phyloP scores from a whole-genome alignment of 2,888 invertebrate species.

The Bruchidius siliquastri region DNA sequence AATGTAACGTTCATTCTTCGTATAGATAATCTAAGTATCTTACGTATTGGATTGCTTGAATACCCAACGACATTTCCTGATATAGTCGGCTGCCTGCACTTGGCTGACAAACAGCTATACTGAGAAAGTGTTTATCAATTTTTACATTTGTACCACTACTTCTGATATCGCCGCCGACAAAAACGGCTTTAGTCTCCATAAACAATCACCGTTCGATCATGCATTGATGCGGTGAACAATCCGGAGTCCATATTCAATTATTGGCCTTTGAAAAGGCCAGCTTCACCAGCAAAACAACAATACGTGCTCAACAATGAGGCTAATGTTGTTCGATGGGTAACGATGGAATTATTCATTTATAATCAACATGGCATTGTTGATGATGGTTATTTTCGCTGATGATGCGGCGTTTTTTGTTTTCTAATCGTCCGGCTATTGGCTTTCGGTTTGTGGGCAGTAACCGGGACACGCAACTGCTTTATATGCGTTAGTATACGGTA shows the following conservation, averaged over 20 bases:
- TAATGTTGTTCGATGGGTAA: constrained; percentile 38
- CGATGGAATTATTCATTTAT: constrained; percentile 36
- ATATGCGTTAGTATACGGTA: no score
- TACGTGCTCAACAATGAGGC: constrained; percentile 32
- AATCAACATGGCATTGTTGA: constrained; percentile 34
- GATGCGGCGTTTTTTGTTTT: constrained; percentile 28
- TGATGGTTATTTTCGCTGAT: constrained; percentile 36
- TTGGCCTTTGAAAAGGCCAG: not conserved
- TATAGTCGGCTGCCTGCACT: no score
- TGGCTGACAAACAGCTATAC: no score
- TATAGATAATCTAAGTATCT: no score
- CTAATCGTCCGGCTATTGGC: constrained; percentile 7
- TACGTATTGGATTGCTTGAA: no score
- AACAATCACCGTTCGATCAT: not conserved
- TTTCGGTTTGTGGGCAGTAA: not conserved
- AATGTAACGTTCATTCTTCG: no score
- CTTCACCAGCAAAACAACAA: constrained; percentile 19
- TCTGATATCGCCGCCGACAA: not conserved
- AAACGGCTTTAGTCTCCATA: not conserved
- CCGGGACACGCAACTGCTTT: no score
- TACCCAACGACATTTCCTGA: no score
- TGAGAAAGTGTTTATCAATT: not conserved
- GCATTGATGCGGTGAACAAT: not conserved
- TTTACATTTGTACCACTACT: not conserved
- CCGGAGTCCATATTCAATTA: not conserved